Conservation (phyloP, 2,113 vertebrate species). For the Gyps fulvus region DNA sequence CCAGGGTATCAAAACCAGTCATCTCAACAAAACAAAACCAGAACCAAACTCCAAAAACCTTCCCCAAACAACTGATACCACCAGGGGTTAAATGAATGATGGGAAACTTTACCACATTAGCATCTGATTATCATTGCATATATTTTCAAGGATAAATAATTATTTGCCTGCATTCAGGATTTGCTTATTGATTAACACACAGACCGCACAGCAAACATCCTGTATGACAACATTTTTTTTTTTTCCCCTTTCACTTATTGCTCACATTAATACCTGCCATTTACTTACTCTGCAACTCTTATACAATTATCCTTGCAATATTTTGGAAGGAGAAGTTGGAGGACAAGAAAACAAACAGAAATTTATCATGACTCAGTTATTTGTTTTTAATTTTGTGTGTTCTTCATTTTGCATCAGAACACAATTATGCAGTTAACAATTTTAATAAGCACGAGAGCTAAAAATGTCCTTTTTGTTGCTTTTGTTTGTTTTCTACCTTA, state of each 20-base stretch:
- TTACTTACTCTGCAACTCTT: background rate
- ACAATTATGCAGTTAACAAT: background rate
- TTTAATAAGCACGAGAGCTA: background rate
- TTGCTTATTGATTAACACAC: constrained; percentile 38
- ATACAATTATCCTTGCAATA: background rate
- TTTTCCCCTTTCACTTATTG: background rate
- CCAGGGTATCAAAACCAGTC: background rate
- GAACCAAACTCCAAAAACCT: background rate
- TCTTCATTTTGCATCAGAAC: background rate
- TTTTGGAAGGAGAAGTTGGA: background rate
- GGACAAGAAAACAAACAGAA: background rate
- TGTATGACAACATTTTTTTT: background rate
- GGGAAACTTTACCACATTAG: constrained; percentile 36
- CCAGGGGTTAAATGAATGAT: constrained; percentile 12
- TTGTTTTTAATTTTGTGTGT: background rate
- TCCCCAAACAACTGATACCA: background rate
- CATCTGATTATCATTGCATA: constrained; percentile 55
- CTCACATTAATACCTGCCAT: background rate
- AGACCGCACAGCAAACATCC: background rate
- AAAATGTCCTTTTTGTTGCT: background rate
- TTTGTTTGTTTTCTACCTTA: background rate
- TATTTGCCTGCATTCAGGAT: background rate
- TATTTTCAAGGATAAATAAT: constrained; percentile 64
- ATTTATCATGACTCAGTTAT: background rate
- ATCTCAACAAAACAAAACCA: background rate